These are phyloP conservation scores for Saguinus imperator DNA, from an alignment of 2,113 vertebrate species.

Conservation along the genomic window DNA sequence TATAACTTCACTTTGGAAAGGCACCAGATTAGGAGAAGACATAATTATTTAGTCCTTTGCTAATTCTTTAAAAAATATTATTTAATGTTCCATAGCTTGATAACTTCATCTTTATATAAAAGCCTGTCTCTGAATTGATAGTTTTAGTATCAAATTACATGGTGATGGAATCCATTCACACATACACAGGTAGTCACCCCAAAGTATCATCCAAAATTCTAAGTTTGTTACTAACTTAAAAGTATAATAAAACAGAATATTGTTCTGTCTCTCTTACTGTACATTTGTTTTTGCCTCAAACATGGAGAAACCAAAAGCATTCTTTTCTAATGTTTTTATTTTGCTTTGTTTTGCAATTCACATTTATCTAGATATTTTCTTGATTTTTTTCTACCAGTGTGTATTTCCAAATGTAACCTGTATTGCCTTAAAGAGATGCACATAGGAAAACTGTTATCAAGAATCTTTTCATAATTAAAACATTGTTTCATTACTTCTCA, in stretches of 20 bases:
- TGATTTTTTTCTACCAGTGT: not conserved
- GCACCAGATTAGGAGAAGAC: not conserved
- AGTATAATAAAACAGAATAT: not conserved
- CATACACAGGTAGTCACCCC: not conserved
- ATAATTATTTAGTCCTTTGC: not conserved
- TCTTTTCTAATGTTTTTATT: not conserved
- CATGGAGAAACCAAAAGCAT: not conserved
- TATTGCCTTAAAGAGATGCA: not conserved
- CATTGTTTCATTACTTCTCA: not conserved
- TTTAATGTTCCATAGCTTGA: not conserved
- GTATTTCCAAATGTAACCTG: not conserved
- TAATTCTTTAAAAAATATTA: not conserved
- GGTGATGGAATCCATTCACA: not conserved
- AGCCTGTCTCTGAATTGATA: not conserved
- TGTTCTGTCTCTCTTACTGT: not conserved
- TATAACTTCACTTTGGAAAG: constrained; percentile 14
- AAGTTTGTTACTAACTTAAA: not conserved
- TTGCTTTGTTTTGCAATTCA: not conserved
- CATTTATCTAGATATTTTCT: not conserved
- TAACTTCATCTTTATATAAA: constrained; percentile 15
- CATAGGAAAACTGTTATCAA: not conserved
- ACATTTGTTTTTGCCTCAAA: constrained; percentile 21
- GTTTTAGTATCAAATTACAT: constrained; percentile 22
- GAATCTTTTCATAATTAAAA: not conserved
- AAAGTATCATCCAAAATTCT: not conserved